Conservation (phyloP, 2,888 invertebrate species). For the Sminthurinus aureus region DNA sequence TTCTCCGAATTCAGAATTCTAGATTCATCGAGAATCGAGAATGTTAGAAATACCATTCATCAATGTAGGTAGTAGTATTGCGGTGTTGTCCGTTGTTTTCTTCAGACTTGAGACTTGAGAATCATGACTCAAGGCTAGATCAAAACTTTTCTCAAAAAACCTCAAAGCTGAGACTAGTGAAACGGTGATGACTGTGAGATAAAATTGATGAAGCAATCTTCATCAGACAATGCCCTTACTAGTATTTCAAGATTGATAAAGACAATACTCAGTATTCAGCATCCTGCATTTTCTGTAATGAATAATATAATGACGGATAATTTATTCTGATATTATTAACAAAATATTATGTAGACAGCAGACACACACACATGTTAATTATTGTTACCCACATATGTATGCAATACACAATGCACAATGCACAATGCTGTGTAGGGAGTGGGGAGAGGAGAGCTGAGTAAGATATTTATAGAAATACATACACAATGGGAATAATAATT, state of each 20-base stretch:
- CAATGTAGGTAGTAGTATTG: too few species aligned
- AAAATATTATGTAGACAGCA: neutral
- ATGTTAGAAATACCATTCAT: too few species aligned
- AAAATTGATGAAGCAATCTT: neutral
- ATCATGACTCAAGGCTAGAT: neutral
- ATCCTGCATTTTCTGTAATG: neutral
- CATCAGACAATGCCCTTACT: neutral
- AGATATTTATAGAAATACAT: too few species aligned
- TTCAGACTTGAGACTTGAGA: neutral
- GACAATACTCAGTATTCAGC: neutral
- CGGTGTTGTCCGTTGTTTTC: too few species aligned
- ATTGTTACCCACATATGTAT: neutral
- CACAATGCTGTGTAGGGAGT: too few species aligned
- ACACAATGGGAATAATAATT: too few species aligned
- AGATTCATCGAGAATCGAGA: too few species aligned
- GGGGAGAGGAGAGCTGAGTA: too few species aligned
- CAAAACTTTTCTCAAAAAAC: neutral
- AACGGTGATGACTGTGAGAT: neutral
- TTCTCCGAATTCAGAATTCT: too few species aligned
- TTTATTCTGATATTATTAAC: neutral
- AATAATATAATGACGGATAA: neutral
- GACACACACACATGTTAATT: neutral
- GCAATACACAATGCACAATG: neutral
- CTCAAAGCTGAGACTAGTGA: neutral
- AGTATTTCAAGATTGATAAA: neutral